Evolutionary conservation across 1,140 invertebrate genomes (phyloP), one percentile per base, ranked within the genome.

Genomic region (Drosophila eugracilis): DNA sequence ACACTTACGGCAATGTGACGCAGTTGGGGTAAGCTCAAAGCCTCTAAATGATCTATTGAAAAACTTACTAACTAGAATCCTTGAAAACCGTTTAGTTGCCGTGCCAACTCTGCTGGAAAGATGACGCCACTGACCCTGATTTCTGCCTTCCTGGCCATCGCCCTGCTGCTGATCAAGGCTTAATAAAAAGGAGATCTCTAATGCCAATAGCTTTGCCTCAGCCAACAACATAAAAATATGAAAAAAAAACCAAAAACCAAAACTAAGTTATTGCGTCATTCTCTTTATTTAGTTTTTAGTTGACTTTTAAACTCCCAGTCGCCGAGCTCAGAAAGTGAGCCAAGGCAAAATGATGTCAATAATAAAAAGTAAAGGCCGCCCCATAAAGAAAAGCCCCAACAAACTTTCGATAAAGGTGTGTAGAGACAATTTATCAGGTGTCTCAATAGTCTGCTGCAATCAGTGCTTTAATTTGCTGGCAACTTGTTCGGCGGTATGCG

Each of bases 241-340:
- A 9, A 28, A 50, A 45, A 28, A 32, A 49, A 32, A 47, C 47
- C 41, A 37, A 52, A 44, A 49, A 47, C 41, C 32, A 52, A 49
- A 36, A 44, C 53, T 55, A 48, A 76, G 53, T 44, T 63, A 67
- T 67, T 71, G 52, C 49, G 59, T 72, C 54, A 55, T 72, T 72
- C 55, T 79, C 49, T 86, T 86, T 86, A 85, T 85, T 85, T 85
- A 85, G 81, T 85, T 86, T 86, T 70, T 85, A 85, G 83, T 60
- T 77, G 63, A 62, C 58, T 80, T 75, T 67, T 28, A 55, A 75
- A n/a, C n/a, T n/a, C n/a, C n/a, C n/a, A n/a, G n/a, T n/a, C 48
- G 39, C 63, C 49, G 15, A 41, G 24, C 59, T 28, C 26, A 22
- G 15, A 15, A 58, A 34, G 9, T 21, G 7, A 45, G 39, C 22